phyloP scores from a whole-genome alignment of 2,113 vertebrate genomes.

The Ivindomyrus marchei region DNA sequence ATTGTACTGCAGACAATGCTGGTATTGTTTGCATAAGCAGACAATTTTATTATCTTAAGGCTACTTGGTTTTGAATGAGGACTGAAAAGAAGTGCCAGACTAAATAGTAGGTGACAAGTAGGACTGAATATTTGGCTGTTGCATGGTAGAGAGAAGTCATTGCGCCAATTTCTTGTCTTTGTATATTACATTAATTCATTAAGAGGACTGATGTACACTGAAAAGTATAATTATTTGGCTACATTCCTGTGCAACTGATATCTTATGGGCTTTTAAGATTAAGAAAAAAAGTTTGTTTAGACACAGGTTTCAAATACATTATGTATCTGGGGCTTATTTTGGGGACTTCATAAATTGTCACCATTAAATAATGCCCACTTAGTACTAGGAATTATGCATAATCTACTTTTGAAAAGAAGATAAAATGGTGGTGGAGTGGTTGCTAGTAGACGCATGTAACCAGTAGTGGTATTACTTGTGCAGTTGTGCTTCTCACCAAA shows the following conservation, averaged over 20 bases:
- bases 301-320: background rate
- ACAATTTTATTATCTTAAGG: slow-evolving; percentile 14
- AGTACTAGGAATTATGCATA: background rate
- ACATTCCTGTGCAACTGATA: background rate
- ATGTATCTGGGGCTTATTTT: background rate
- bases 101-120: background rate
- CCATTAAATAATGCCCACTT: background rate
- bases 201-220: background rate
- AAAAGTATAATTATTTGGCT: background rate
- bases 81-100: background rate
- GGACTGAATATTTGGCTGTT: background rate
- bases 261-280: background rate
- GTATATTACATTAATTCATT: background rate
- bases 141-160: background rate
- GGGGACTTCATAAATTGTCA: background rate
- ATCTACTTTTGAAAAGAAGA: background rate
- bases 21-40: slow-evolving; percentile 14
- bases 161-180: background rate
- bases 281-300: background rate
- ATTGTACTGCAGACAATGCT: slow-evolving; percentile 13
- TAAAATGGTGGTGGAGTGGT: background rate
- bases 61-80: slow-evolving; percentile 14
- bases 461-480: background rate
- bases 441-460: background rate
- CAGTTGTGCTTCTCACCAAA: background rate